Conservation (phyloP, 2,113 vertebrate species). For the Pantherophis guttatus region DNA sequence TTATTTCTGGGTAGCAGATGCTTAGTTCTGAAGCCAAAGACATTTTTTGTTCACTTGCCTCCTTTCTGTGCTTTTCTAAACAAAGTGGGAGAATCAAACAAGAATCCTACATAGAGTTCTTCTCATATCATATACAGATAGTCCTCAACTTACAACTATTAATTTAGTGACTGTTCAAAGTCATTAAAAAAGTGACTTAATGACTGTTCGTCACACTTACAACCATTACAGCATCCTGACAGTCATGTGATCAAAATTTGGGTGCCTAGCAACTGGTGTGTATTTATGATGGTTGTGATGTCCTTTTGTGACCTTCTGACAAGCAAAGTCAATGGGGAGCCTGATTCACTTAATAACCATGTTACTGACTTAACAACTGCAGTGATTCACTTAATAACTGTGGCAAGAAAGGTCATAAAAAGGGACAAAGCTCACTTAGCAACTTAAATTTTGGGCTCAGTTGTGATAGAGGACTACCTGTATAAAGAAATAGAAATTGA, state of each 20-base stretch:
- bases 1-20: slow-evolving; percentile 32
- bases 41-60: neutral
- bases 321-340: neutral
- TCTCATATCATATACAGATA: neutral
- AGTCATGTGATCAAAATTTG: neutral
- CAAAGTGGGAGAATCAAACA: neutral
- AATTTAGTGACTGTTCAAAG: too few species aligned
- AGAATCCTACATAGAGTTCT: neutral
- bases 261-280: neutral
- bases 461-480: neutral
- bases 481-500: neutral
- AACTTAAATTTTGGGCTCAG: neutral
- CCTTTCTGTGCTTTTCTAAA: neutral
- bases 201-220: neutral
- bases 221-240: neutral
- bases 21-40: neutral
- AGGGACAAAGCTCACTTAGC: neutral
- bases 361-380: neutral
- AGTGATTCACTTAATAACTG: neutral
- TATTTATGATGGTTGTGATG: neutral
- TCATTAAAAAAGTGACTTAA: neutral
- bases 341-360: neutral
- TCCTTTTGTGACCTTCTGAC: neutral
- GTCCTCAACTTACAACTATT: neutral
- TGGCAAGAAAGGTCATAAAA: neutral